Percentiles rank a stretch among this genome's conserved stretches.
phyloP scores from a whole-genome alignment of 2,888 invertebrate genomes.

The Thymelicus sylvestris region DNA sequence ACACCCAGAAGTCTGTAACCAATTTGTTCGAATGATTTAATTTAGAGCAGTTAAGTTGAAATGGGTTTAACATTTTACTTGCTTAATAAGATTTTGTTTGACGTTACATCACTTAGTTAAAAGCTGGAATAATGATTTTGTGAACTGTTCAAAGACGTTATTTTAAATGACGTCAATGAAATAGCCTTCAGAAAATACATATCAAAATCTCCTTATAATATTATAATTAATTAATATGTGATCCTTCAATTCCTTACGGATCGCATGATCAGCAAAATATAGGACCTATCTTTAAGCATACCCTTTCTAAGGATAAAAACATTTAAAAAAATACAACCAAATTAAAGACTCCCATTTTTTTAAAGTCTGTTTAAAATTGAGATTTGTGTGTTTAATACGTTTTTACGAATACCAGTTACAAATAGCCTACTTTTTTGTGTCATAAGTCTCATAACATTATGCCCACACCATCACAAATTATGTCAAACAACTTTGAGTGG shows the following conservation, averaged over 20 bases:
- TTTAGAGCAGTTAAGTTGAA: conserved; percentile 20
- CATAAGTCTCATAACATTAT: background rate
- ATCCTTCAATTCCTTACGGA: too few relatives aligned
- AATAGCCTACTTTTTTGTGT: background rate
- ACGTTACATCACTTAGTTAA: background rate
- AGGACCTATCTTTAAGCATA: too few relatives aligned
- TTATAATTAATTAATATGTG: too few relatives aligned
- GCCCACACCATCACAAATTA: background rate
- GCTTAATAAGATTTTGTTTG: conserved; percentile 5
- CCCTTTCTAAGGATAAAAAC: too few relatives aligned
- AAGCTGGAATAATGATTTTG: background rate
- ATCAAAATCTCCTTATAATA: too few relatives aligned
- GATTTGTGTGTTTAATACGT: background rate
- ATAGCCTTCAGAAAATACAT: too few relatives aligned
- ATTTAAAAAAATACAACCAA: too few relatives aligned
- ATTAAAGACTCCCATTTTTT: too few relatives aligned
- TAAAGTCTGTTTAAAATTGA: too few relatives aligned
- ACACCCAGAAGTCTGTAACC: conserved; percentile 41
- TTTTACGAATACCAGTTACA: background rate
- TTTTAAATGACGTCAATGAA: too few relatives aligned
- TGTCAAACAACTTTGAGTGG: background rate
- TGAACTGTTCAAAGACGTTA: background rate
- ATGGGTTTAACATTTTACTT: conserved; percentile 15
- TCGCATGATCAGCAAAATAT: too few relatives aligned
- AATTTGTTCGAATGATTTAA: conserved; percentile 32